A percentile compares a stretch with the other conserved stretches of the same genome.
Conservation (phyloP, 30 jellyfish, hydroid and myxozoan genomes). For the Chironex yamaguchii region DNA sequence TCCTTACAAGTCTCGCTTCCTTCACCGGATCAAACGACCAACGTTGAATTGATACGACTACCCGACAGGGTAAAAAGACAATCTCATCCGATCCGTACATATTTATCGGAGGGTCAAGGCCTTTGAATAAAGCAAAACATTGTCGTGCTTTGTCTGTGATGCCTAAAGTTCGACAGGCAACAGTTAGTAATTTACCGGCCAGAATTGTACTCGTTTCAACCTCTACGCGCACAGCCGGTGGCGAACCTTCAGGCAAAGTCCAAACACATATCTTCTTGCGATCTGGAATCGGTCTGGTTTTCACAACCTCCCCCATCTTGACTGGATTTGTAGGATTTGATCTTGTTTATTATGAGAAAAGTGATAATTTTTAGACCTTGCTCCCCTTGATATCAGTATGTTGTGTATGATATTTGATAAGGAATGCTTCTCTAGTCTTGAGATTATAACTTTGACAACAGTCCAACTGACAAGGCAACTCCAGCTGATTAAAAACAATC, state of each 20-base stretch:
- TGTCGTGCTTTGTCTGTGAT: slow-evolving; percentile 55
- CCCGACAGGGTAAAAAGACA: slow-evolving; percentile 66
- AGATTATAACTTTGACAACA: too few species aligned
- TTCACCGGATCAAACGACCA: slow-evolving; percentile 85
- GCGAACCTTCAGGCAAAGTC: slow-evolving; percentile 88
- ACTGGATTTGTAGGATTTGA: too few species aligned
- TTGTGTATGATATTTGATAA: too few species aligned
- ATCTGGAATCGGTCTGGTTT: slow-evolving; percentile 40
- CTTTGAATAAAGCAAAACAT: slow-evolving; percentile 80
- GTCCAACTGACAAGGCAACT: too few species aligned
- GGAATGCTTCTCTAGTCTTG: too few species aligned
- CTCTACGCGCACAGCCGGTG: slow-evolving; percentile 94
- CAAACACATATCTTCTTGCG: slow-evolving; percentile 68
- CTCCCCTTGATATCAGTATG: too few species aligned
- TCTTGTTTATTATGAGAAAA: too few species aligned
- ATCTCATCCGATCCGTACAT: slow-evolving; percentile 75
- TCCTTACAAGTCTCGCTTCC: slow-evolving; percentile 74
- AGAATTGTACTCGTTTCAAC: slow-evolving; percentile 56
- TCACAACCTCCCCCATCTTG: background rate
- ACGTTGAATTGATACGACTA: slow-evolving; percentile 65
- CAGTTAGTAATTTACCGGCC: slow-evolving; percentile 63
- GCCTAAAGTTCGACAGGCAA: slow-evolving; percentile 76
- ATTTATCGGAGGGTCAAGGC: slow-evolving; percentile 73
- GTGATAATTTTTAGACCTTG: too few species aligned
- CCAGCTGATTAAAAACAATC: too few species aligned